Percentiles rank a stretch among this genome's conserved stretches.
Evolutionary conservation across 2,113 vertebrate genomes (phyloP).

Genomic region (Barbus barbus): DNA sequence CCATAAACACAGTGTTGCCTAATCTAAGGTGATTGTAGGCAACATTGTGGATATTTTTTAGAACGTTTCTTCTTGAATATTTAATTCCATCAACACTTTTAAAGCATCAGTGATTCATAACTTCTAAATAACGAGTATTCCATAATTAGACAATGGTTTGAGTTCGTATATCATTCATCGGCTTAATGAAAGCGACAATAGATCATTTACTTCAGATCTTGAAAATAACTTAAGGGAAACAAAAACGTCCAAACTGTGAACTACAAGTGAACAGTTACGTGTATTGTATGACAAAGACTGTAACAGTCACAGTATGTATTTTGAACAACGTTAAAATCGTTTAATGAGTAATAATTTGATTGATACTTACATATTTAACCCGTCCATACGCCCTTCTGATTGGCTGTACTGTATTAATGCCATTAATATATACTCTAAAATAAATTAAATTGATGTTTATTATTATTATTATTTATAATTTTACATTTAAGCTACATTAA

Average conservation of each 20-base stretch:
- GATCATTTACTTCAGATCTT: background rate
- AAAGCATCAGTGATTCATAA: background rate
- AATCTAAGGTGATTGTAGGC: background rate
- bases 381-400: background rate
- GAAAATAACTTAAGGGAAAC: background rate
- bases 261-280: background rate
- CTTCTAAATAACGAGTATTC: background rate
- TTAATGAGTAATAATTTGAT: background rate
- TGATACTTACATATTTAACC: background rate
- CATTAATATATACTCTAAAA: background rate
- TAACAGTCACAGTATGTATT: background rate
- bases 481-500: no score
- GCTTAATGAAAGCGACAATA: background rate
- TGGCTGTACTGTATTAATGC: no score
- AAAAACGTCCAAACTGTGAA: background rate
- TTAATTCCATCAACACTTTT: background rate
- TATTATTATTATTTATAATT: no score
- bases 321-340: background rate
- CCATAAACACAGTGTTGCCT: background rate
- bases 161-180: background rate
- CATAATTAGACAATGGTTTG: background rate
- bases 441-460: background rate
- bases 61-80: background rate
- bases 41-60: background rate
- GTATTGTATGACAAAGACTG: background rate